These are phyloP conservation scores for Spisula solida DNA, from an alignment of 2,888 invertebrate genomes.

Conservation along the genomic window DNA sequence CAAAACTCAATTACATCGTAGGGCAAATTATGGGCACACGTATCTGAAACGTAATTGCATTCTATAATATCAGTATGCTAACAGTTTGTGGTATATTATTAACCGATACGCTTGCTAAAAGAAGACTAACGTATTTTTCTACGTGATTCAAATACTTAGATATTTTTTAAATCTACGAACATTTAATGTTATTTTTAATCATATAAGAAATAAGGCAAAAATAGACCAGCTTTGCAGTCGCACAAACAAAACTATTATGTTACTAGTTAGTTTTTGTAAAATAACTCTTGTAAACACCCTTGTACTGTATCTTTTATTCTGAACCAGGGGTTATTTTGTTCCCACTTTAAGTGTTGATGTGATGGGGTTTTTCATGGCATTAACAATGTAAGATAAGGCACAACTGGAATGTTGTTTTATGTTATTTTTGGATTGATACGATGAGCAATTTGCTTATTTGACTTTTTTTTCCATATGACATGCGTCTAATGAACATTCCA, in stretches of 20 bases:
- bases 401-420: too few relatives aligned
- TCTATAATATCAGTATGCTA: neutral
- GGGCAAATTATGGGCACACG: neutral
- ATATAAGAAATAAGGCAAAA: neutral
- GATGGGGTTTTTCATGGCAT: too few relatives aligned
- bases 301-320: neutral
- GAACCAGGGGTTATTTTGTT: neutral
- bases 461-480: too few relatives aligned
- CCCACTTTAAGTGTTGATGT: neutral
- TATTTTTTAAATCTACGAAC: neutral
- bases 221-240: neutral
- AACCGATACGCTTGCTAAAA: slow-evolving; percentile 1
- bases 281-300: too few relatives aligned
- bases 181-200: neutral
- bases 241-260: neutral
- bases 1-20: neutral
- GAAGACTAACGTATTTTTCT: neutral
- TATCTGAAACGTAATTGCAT: slow-evolving; percentile 4
- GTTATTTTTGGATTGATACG: neutral
- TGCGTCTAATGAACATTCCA: too few relatives aligned
- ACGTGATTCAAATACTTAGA: neutral
- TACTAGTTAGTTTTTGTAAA: neutral
- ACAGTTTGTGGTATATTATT: neutral
- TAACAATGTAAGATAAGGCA: too few relatives aligned
- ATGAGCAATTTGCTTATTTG: neutral